Evolutionary conservation across 1,140 invertebrate species (phyloP).

Genomic region (Maconellicoccus hirsutus): DNA sequence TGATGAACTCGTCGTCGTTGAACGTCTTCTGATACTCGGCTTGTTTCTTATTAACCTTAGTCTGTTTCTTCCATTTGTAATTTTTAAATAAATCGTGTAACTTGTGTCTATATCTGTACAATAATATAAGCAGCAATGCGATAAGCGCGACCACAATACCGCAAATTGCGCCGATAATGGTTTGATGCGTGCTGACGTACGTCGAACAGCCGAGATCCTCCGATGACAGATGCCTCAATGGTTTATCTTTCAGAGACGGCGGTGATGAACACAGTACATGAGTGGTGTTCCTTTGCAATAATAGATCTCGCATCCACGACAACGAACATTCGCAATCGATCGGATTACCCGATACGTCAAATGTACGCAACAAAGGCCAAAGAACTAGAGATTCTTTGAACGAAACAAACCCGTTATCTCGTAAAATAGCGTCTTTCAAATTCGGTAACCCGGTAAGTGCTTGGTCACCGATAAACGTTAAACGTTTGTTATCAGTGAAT

Average conservation of each 20-base stretch:
- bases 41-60: constrained; percentile 57
- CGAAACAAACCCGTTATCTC: constrained; percentile 61
- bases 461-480: constrained; percentile 56
- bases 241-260: constrained; percentile 51
- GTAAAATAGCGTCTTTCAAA: constrained; percentile 56
- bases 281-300: constrained; percentile 53
- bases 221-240: constrained; percentile 51
- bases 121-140: constrained; percentile 51
- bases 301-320: constrained; percentile 64
- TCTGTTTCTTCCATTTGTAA: constrained; percentile 67
- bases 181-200: constrained; percentile 58
- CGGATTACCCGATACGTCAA: constrained; percentile 73
- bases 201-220: constrained; percentile 70
- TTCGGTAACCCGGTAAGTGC: constrained; percentile 64
- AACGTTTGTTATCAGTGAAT: constrained; percentile 60
- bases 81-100: constrained; percentile 67
- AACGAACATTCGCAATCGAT: constrained; percentile 67
- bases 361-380: constrained; percentile 59
- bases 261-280: constrained; percentile 63
- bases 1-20: constrained; percentile 70
- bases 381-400: constrained; percentile 61
- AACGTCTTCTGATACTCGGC: constrained; percentile 79
- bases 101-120: constrained; percentile 60
- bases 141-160: constrained; percentile 53
- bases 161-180: constrained; percentile 59